Percentiles rank a stretch among this genome's conserved stretches.
phyloP scores from a whole-genome alignment of 2,113 vertebrate genomes.

The Condylura cristata region DNA sequence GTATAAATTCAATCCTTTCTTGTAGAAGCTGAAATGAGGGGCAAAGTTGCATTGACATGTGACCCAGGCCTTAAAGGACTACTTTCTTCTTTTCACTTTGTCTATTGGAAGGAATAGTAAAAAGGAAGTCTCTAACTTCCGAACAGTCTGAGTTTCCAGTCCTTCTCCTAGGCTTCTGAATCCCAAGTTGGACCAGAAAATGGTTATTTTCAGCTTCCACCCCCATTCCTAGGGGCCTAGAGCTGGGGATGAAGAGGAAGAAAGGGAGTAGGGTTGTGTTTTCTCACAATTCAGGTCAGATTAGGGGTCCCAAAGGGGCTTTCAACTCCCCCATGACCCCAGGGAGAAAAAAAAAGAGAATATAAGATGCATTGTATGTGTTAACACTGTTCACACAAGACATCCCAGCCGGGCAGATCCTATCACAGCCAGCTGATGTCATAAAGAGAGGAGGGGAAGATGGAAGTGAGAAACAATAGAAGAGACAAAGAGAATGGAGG shows the following conservation, averaged over 20 bases:
- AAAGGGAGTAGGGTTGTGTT: neutral
- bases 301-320: neutral
- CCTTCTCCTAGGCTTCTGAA: neutral
- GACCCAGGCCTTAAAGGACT: neutral
- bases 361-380: neutral
- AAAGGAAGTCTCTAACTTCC: neutral
- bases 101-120: neutral
- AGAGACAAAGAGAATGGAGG: constrained; percentile 53
- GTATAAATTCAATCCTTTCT: neutral
- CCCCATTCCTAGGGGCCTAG: neutral
- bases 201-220: neutral
- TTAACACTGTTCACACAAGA: neutral
- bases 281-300: neutral
- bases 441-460: neutral
- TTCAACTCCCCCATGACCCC: neutral
- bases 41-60: neutral
- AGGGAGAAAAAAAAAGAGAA: constrained; percentile 31
- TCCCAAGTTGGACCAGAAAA: neutral
- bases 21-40: neutral
- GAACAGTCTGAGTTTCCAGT: neutral
- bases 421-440: constrained; percentile 42
- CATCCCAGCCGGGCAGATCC: neutral
- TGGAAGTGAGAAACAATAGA: constrained; percentile 43
- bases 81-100: neutral
- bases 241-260: neutral